These are phyloP conservation scores for Elgaria multicarinata DNA, from an alignment of 2,113 vertebrate genomes.

Conservation along the genomic window DNA sequence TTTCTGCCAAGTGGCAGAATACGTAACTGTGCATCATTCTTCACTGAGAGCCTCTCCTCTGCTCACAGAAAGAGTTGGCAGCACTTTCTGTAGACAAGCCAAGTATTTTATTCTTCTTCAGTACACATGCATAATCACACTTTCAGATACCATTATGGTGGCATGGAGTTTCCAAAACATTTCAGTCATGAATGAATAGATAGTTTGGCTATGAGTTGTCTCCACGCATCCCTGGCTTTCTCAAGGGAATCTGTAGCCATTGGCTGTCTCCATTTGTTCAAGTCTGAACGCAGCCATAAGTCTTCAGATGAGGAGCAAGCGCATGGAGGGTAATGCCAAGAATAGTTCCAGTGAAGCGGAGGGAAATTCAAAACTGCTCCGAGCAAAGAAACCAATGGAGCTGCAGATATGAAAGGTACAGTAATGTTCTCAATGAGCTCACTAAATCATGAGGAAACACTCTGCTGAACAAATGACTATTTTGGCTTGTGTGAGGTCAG, in stretches of 20 bases:
- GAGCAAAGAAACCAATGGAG: slow-evolving; percentile 24
- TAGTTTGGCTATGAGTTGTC: not conserved
- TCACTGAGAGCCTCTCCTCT: not conserved
- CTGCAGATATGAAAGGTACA: slow-evolving; percentile 11
- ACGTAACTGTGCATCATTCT: too few relatives aligned
- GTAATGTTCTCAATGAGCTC: not conserved
- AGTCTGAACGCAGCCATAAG: slow-evolving; percentile 3
- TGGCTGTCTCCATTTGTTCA: not conserved
- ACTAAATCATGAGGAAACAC: slow-evolving; percentile 3
- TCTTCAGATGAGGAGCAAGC: not conserved
- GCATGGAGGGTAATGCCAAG: not conserved
- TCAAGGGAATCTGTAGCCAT: not conserved
- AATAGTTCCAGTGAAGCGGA: not conserved
- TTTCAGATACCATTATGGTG: not conserved
- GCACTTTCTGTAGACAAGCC: not conserved
- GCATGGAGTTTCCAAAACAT: not conserved
- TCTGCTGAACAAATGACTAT: slow-evolving; percentile 19
- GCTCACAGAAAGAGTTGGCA: not conserved
- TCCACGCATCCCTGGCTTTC: not conserved
- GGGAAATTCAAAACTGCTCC: slow-evolving; percentile 21
- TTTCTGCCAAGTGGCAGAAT: not conserved
- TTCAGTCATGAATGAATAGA: not conserved
- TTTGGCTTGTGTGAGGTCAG: slow-evolving; percentile 11
- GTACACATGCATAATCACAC: not conserved
- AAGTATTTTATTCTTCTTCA: not conserved